Base-by-base conservation (phyloP, 2,797 vertebrate species). In the Rhabdophis nuchalis region DNA sequence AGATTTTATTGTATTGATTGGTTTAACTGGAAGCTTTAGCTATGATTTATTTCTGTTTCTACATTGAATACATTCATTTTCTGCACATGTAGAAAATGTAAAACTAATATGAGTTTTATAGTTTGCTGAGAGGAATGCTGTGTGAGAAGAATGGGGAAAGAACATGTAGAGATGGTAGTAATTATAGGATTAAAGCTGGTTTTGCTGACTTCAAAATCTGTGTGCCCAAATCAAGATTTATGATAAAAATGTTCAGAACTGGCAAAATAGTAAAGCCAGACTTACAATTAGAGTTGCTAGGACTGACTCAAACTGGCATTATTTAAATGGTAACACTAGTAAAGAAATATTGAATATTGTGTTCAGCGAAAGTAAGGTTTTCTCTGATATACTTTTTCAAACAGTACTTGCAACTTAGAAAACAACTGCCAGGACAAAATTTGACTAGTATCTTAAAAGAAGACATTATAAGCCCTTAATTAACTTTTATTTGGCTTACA, bases 141-240 rank as follows among this genome's bases (percentile, higher is more conserved):
- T 64, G 32, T 23, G 53, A 82, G 9, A 93, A 90, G 50, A 93
- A 54, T 23, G 86, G 68, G 92, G 90, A 16, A 93, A 85, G 0
- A 86, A 85, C 92, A 92, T 72, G 92, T 27, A 89, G 2, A 2
- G 90, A 89, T 93, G 56, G 7, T 46, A 89, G 10, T 87, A 93
- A 88, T 61, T 94, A 25, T 86, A 16, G 94, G 91, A 94, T 91
- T 86, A 9, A 50, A 25, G 41, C 50, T 16, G 56, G 61, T 95
- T 96, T 9, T 60, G 23, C 56, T 93, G 61, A 4, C 90, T 32
- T 93, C 93, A 89, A 41, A 68, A 58, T 52, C 20, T 52, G 92
- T 60, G 82, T 77, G n/a, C 92, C 93, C 54, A 86, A 11, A 8
- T 4, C 1, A 53, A 89, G 68, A 92, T 93, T 94, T 92, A 91